These are phyloP conservation scores for Gallinago media DNA, from an alignment of 2,113 vertebrate species.

Conservation along the genomic window DNA sequence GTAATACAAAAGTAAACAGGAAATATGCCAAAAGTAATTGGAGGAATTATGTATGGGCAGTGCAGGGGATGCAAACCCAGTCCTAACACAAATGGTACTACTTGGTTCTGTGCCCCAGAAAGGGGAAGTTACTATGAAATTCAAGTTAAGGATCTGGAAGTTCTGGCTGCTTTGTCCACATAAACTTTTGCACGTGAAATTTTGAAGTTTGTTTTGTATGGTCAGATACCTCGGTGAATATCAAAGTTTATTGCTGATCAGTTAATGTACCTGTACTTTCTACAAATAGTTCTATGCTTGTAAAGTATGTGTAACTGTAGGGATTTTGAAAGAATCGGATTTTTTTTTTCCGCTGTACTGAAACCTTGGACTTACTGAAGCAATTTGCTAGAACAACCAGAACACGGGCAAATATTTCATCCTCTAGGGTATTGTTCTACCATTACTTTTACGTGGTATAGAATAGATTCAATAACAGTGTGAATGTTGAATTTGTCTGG, in stretches of 20 bases:
- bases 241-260: not conserved
- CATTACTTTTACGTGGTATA: not conserved
- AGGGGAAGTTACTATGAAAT: not conserved
- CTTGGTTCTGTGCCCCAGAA: not conserved
- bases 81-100: not conserved
- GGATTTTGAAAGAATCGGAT: not conserved
- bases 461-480: not conserved
- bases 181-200: not conserved
- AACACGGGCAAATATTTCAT: not conserved
- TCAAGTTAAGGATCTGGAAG: not conserved
- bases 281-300: not conserved
- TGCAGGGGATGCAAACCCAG: not conserved
- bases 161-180: not conserved
- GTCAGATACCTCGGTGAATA: not conserved
- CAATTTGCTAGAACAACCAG: not conserved
- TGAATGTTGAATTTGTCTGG: not conserved
- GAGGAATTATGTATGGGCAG: not conserved
- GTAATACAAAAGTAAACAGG: not conserved
- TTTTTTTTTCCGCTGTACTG: not conserved
- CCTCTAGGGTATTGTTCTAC: not conserved
- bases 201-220: not conserved
- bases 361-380: not conserved
- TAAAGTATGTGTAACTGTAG: not conserved
- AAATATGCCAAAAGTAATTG: not conserved
- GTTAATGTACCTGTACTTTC: not conserved